phyloP scores from a whole-genome alignment of 2,113 vertebrate genomes.

The Theristicus caerulescens region DNA sequence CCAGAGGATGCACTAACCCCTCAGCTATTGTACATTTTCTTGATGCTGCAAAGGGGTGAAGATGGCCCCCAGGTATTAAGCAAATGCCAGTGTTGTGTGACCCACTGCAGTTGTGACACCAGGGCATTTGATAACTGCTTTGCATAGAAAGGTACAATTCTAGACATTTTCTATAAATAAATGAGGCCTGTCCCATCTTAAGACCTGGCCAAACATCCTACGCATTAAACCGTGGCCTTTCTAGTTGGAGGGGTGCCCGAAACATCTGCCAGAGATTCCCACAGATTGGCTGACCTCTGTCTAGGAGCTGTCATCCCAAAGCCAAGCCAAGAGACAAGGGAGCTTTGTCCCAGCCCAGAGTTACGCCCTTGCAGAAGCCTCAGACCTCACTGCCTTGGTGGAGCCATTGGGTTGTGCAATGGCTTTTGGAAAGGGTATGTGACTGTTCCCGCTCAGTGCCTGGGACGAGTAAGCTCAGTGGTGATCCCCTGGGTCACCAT shows the following conservation, averaged over 20 bases:
- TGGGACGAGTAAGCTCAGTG: neutral
- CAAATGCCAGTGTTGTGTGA: neutral
- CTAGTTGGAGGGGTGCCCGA: neutral
- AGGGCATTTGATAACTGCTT: neutral
- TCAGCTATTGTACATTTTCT: neutral
- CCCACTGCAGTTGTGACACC: neutral
- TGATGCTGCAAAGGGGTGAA: neutral
- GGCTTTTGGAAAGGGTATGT: neutral
- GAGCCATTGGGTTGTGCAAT: neutral
- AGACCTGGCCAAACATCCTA: neutral
- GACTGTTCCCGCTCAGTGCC: neutral
- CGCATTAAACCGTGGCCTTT: neutral
- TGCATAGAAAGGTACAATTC: neutral
- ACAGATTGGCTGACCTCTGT: neutral
- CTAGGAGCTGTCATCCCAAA: neutral
- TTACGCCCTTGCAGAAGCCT: neutral
- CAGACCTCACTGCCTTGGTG: neutral
- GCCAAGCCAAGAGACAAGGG: neutral
- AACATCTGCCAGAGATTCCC: neutral
- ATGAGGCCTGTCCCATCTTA: constrained; percentile 18
- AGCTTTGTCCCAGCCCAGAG: neutral
- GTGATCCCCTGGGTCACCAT: neutral
- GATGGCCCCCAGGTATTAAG: neutral
- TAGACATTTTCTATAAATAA: constrained; percentile 63
- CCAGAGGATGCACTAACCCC: neutral